A percentile compares a stretch with the other conserved stretches of the same genome.
phyloP scores from a whole-genome alignment of 2,113 vertebrate genomes.

The Pao palembangensis region DNA sequence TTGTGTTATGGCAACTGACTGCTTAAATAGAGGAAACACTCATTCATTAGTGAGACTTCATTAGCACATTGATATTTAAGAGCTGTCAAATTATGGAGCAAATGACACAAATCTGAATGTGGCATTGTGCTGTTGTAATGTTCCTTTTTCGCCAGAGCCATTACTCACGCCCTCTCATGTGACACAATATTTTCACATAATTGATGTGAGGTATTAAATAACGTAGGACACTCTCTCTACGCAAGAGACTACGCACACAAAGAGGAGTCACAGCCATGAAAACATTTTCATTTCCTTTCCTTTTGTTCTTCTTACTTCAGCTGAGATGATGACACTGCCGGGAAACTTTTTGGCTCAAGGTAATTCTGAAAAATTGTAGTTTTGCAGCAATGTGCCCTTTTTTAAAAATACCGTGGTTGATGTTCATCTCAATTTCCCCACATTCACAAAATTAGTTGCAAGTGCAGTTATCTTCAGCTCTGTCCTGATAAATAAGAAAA shows the following conservation, averaged over 20 bases:
- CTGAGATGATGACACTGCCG: conserved; percentile 14
- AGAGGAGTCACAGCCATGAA: conserved; percentile 14
- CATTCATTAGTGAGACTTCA: too few relatives aligned
- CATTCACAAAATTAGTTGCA: too few relatives aligned
- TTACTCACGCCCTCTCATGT: conserved; percentile 24
- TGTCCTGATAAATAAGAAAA: too few relatives aligned
- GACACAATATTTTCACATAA: conserved; percentile 40
- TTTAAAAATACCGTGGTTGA: too few relatives aligned
- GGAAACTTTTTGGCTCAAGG: conserved; percentile 4
- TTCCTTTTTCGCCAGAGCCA: conserved; percentile 16
- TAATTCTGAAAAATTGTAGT: conserved; percentile 5
- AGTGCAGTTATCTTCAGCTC: too few relatives aligned
- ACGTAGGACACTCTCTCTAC: conserved; percentile 4
- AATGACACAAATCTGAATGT: conserved; percentile 23
- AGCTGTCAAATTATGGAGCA: conserved; percentile 27
- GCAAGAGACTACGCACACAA: conserved; percentile 43
- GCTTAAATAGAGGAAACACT: too few relatives aligned
- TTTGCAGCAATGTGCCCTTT: too few relatives aligned
- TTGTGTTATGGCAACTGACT: too few relatives aligned
- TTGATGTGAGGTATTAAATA: conserved; percentile 35
- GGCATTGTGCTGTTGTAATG: conserved; percentile 3
- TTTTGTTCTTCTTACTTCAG: conserved; percentile 7
- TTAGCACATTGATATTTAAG: not conserved
- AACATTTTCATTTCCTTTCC: too few relatives aligned
- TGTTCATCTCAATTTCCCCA: too few relatives aligned